Evolutionary conservation across 2,888 invertebrate genomes (phyloP), one percentile per base, ranked within the genome.

Genomic region (Sicus ferrugineus): DNA sequence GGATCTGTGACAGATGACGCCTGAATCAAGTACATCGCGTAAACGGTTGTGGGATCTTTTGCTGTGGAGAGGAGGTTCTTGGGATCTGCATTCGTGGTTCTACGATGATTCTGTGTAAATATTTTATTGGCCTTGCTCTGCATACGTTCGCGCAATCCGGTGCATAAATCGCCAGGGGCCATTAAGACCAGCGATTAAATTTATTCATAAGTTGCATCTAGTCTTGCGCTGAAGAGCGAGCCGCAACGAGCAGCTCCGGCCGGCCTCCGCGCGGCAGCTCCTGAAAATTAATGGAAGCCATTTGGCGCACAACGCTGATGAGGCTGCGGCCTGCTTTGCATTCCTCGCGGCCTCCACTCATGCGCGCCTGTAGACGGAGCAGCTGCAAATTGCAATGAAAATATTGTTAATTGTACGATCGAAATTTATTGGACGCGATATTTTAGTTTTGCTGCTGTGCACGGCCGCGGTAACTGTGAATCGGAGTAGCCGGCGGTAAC

Each of bases 351-450:
- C 38, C 59, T 46, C 26, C 19, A 23, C 67, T 48, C 28, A 46
- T 34, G 67, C 30, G 56, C 56, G 28, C 21, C 50, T 23, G 31
- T 31, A n/a, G 48, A 64, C 52, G 21, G n/a, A 30, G 23, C 59
- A 42, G 52, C 64, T 58, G 69, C 69, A 64, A 69, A 69, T 69
- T 72, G 69, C 69, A 68, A 70, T 69, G 59, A 67, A 70, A 72
- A 72, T 69, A 72, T 69, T 68, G 72, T 68, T 70, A 72, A 68
- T 67, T 72, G 68, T 70, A 68, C 63, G 70, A 66, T 70, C 63
- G 58, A 72, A 70, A 72, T 72, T 72, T 72, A 72, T 72, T 70
- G 70, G 70, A 70, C 70, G 63, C 62, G 70, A 70, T 70, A 62
- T 67, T 67, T 70, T 69, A 59, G 30, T 46, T 16, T 56, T 14